Conservation (phyloP, 2,113 vertebrate species). For the Notarius quadriscutis region DNA sequence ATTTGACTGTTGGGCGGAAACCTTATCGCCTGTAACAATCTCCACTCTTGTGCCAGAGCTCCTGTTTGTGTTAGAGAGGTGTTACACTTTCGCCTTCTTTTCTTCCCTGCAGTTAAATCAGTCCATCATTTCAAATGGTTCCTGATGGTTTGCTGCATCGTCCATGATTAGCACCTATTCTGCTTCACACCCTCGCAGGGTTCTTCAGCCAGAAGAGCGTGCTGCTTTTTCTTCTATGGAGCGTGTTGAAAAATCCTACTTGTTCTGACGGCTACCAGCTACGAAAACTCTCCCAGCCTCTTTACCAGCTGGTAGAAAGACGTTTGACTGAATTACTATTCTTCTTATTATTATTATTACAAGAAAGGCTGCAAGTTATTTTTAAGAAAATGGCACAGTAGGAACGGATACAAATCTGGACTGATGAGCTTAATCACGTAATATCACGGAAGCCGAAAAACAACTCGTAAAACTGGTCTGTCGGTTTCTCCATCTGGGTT, state of each 20-base stretch:
- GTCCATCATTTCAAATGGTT: not conserved
- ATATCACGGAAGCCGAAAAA: not conserved
- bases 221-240: not conserved
- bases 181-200: not conserved
- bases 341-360: not conserved
- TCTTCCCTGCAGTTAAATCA: not conserved
- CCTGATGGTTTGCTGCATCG: not conserved
- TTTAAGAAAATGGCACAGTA: not conserved
- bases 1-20: conserved; percentile 28
- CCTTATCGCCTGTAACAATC: not conserved
- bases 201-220: not conserved
- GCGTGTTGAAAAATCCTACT: not conserved
- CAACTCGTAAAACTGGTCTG: not conserved
- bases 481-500: not conserved
- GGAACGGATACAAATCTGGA: not conserved
- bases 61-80: conserved; percentile 11
- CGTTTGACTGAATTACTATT: not conserved
- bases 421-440: not conserved
- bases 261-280: not conserved
- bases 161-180: not conserved
- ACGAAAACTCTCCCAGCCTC: no score
- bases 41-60: conserved; percentile 1
- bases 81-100: not conserved
- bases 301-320: not conserved
- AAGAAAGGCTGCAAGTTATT: not conserved